Percentiles rank a stretch among this genome's conserved stretches.
These are phyloP conservation scores for Noctua janthina DNA, from an alignment of 2,888 invertebrate genomes.

Conservation along the genomic window DNA sequence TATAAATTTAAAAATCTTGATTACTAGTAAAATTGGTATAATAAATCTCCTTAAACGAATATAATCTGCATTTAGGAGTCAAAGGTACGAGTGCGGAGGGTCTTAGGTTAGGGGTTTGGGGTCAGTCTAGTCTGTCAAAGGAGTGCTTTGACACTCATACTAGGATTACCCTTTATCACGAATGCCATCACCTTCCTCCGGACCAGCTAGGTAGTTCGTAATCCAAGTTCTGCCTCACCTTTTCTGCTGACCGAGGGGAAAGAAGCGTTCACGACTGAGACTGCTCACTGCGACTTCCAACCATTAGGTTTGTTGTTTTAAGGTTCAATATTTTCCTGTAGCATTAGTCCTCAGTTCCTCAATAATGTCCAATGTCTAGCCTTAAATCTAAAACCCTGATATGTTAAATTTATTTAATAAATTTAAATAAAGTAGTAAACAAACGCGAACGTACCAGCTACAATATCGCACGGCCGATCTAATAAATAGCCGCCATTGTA, in stretches of 20 bases:
- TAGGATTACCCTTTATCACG: no score
- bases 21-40: no score
- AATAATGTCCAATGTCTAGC: background rate
- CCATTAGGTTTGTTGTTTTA: no score
- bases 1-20: no score
- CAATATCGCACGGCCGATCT: slow-evolving; percentile 49
- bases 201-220: no score
- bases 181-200: no score
- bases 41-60: no score
- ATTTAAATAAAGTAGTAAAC: slow-evolving; percentile 35
- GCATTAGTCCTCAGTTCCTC: background rate
- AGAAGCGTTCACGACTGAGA: background rate
- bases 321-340: background rate
- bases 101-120: no score
- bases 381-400: background rate
- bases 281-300: background rate
- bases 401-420: background rate
- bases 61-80: no score
- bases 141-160: no score
- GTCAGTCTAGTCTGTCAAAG: no score
- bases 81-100: no score
- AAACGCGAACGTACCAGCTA: slow-evolving; percentile 4
- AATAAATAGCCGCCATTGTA: slow-evolving; percentile 78
- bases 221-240: background rate
- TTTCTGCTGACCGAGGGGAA: background rate